A percentile compares a stretch with the other conserved stretches of the same genome.
Conservation (phyloP, 2,113 vertebrate genomes). For the Trogon surrucura region DNA sequence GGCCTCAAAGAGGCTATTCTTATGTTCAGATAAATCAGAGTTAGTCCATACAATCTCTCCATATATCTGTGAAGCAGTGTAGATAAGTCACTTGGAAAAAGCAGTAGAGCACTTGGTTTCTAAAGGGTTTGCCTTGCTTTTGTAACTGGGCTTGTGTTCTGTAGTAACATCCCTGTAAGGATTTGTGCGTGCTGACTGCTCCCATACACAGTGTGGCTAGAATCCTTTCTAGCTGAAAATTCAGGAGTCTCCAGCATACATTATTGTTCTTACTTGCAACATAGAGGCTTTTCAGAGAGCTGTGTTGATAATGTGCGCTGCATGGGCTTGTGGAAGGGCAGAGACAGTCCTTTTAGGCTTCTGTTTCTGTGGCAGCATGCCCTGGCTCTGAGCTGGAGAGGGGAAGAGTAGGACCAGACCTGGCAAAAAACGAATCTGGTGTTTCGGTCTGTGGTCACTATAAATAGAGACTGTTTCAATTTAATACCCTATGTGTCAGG, state of each 20-base stretch:
- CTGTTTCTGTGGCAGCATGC: background rate
- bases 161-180: background rate
- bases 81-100: background rate
- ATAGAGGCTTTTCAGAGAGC: background rate
- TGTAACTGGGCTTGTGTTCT: background rate
- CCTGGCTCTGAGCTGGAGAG: background rate
- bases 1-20: background rate
- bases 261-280: background rate
- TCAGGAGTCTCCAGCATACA: background rate
- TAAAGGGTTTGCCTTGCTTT: background rate
- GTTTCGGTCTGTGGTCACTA: background rate
- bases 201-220: background rate
- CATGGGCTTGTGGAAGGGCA: fast-evolving
- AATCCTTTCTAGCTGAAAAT: background rate
- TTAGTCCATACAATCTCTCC: background rate
- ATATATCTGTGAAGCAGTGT: background rate
- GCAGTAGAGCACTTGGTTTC: background rate
- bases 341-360: background rate
- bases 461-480: background rate
- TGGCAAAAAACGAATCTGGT: background rate
- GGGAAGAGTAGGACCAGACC: background rate
- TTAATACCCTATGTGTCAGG: background rate
- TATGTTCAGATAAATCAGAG: background rate
- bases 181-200: background rate
- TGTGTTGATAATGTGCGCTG: background rate